Base-by-base conservation (phyloP, 2,797 vertebrate species). In the Microchirus variegatus region DNA sequence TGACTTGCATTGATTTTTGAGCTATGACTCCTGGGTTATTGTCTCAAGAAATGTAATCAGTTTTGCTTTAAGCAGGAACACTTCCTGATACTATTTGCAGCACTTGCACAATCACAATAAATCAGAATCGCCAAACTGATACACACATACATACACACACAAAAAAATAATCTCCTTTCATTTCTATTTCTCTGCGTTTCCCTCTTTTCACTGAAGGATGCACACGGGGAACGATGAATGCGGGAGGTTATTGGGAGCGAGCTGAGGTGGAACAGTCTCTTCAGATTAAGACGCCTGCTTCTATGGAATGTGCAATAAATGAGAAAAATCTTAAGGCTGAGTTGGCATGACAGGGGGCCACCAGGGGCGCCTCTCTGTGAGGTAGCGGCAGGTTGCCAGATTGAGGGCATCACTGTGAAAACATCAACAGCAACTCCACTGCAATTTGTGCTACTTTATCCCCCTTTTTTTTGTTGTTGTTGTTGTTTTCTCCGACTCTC, bases 271-370 rank as follows among this genome's bases (percentile, higher is more conserved):
- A 90, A 79, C 73, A 77, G 80, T 90, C 81, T 84, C 75, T 85
- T 88, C 77, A 76, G 84, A 90, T 90, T 88, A 87, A 81, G 87
- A 87, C 73, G 79, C 61, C 75, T 78, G 82, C 76, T 46, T 47
- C 59, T 18, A 6, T 13, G 64, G 65, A 74, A 77, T 72, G 77
- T 84, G 81, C 60, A 10, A 48, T 9, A 83, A 87, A 87, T 89
- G 71, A 60, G 70, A 79, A 85, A 75, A 79, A 35, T 51, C 59
- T 45, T 15, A 31, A 63, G 47, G 54, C 65, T 67, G 63, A 72
- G 63, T 57, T 47, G 48, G 55, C 7, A 44, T 2, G 35, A 19
- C 15, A 22, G 17, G 37, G 2, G 2, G n/a, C 22, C 22, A 40
- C 13, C 2, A 35, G 22, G 1, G n/a, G 41, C 0, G 9, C 10